Evolutionary conservation across 2,888 invertebrate genomes (phyloP).

Genomic region (Stenoptilia bipunctidactyla): DNA sequence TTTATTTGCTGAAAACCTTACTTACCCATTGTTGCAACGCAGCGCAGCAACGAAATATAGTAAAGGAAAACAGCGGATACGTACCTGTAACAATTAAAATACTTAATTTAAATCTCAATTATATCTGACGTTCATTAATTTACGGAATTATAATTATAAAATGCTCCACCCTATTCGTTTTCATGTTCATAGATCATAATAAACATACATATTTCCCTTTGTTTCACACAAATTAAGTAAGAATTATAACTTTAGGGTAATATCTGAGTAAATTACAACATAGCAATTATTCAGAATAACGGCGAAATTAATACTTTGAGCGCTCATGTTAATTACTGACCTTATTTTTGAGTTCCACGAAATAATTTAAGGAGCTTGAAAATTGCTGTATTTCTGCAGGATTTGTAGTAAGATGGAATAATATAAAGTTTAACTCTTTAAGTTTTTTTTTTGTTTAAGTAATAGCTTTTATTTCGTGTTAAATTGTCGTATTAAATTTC

Average conservation of each 20-base stretch:
- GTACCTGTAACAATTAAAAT: conserved; percentile 38
- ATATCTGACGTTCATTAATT: conserved; percentile 1
- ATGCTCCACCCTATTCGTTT: conserved; percentile 41
- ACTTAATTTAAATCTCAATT: conserved; percentile 9
- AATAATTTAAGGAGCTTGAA: no score
- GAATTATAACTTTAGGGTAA: conserved; percentile 52
- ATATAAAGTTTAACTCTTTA: no score
- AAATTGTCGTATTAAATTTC: no score
- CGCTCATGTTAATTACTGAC: conserved; percentile 59
- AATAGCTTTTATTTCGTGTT: no score
- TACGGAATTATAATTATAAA: conserved; percentile 37
- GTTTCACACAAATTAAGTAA: conserved; percentile 49
- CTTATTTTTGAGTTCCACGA: conserved; percentile 24
- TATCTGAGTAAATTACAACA: conserved; percentile 54
- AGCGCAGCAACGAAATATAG: no score
- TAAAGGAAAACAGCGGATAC: conserved; percentile 18
- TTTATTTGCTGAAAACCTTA: no score
- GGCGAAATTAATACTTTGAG: conserved; percentile 68
- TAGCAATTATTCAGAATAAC: conserved; percentile 64
- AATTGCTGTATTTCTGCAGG: no score
- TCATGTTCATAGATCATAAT: conserved; percentile 51
- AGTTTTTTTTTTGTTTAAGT: no score
- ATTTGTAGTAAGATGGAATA: no score
- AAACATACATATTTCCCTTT: conserved; percentile 19
- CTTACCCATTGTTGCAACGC: no score